These are phyloP conservation scores for Salarias fasciatus DNA, from an alignment of 2,797 vertebrate genomes.

Conservation along the genomic window DNA sequence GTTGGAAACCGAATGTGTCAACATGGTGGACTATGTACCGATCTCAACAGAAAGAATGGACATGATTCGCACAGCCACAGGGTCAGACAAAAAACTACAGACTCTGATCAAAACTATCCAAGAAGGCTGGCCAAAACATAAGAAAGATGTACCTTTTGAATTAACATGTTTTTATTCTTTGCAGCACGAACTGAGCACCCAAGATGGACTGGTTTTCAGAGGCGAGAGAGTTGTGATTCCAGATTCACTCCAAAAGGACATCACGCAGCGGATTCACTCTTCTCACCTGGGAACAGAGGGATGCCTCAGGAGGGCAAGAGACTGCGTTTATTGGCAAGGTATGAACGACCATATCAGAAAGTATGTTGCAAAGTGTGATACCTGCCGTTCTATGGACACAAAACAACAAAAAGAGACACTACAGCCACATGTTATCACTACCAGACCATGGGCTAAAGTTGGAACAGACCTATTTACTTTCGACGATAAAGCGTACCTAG, in stretches of 20 bases:
- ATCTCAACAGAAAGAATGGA: constrained; percentile 18
- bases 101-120: not conserved
- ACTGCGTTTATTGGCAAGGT: constrained; percentile 18
- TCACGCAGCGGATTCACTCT: not conserved
- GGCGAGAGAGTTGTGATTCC: not conserved
- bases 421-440: not conserved
- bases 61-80: not conserved
- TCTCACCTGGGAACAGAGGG: not conserved
- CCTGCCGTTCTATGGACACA: constrained; percentile 7
- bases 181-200: constrained; percentile 15
- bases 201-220: constrained; percentile 17
- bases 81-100: constrained; percentile 1
- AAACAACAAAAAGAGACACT: constrained; percentile 19
- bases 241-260: not conserved
- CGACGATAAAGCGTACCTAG: not conserved
- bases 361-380: not conserved
- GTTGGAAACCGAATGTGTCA: constrained; percentile 20
- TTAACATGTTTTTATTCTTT: not conserved
- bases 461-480: constrained; percentile 16
- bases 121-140: not conserved
- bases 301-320: not conserved
- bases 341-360: constrained; percentile 5
- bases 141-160: not conserved
- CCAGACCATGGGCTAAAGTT: not conserved
- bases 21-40: constrained; percentile 19